Conservation (phyloP, 1,140 invertebrate species). For the Lepeophtheirus salmonis region DNA sequence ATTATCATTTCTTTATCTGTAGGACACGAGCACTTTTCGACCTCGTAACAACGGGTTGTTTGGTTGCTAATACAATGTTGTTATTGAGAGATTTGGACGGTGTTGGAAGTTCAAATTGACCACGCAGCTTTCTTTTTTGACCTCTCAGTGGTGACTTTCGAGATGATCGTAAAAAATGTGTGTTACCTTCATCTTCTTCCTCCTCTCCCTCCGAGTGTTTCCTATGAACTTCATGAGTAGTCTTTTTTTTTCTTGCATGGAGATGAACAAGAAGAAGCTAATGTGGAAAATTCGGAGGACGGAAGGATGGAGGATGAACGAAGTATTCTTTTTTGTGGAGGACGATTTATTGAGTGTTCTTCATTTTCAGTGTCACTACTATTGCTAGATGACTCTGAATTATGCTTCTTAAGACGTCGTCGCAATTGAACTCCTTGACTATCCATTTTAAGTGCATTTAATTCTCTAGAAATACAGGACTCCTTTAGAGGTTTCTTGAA, state of each 20-base stretch:
- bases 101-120: background rate
- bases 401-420: background rate
- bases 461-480: background rate
- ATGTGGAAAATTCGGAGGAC: background rate
- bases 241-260: background rate
- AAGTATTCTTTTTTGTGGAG: background rate
- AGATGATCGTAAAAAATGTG: background rate
- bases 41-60: constrained; percentile 5
- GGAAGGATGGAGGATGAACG: background rate
- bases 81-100: background rate
- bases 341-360: background rate
- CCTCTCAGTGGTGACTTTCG: background rate
- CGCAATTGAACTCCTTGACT: background rate
- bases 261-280: background rate
- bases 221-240: background rate
- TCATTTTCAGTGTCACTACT: constrained; percentile 12
- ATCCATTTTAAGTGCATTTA: background rate
- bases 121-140: background rate
- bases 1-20: constrained; percentile 9
- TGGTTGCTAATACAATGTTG: background rate
- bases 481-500: background rate
- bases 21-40: constrained; percentile 10
- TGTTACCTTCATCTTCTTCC: background rate
- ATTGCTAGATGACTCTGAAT: background rate
- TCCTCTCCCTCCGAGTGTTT: background rate